phyloP scores from a whole-genome alignment of 2,797 vertebrate species.

The Knipowitschia caucasica region DNA sequence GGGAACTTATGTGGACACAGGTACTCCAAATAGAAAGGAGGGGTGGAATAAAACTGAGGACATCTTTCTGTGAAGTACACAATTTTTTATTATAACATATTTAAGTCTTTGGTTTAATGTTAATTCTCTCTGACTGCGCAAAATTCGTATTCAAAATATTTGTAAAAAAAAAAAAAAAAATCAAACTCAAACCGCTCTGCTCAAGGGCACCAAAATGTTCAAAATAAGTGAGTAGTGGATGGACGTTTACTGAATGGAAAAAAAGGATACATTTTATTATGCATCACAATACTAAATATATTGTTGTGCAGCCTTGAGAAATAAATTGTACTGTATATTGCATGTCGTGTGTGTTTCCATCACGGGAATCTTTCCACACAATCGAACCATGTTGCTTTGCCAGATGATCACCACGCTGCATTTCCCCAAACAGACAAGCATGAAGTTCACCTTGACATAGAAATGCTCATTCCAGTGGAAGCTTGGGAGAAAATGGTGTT shows the following conservation, averaged over 20 bases:
- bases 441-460: conserved; percentile 12
- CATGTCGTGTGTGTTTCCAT: conserved; percentile 21
- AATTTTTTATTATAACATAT: too few species aligned
- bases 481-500: neutral
- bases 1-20: too few species aligned
- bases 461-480: neutral
- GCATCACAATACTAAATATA: neutral
- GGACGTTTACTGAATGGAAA: too few species aligned
- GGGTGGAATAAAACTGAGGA: too few species aligned
- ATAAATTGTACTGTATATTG: conserved; percentile 24
- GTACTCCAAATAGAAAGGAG: too few species aligned
- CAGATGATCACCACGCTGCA: neutral
- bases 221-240: too few species aligned
- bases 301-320: conserved; percentile 13
- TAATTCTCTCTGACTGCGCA: too few species aligned
- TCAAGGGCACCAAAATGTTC: too few species aligned
- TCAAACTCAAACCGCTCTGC: too few species aligned
- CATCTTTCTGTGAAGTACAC: too few species aligned
- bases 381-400: conserved; percentile 14
- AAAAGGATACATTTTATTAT: too few species aligned
- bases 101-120: neutral
- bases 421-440: conserved; percentile 10
- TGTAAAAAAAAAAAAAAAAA: too few species aligned
- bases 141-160: neutral
- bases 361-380: conserved; percentile 25